Base-by-base conservation (phyloP, 2,888 invertebrate genomes). In the Scaeva pyrastri region DNA sequence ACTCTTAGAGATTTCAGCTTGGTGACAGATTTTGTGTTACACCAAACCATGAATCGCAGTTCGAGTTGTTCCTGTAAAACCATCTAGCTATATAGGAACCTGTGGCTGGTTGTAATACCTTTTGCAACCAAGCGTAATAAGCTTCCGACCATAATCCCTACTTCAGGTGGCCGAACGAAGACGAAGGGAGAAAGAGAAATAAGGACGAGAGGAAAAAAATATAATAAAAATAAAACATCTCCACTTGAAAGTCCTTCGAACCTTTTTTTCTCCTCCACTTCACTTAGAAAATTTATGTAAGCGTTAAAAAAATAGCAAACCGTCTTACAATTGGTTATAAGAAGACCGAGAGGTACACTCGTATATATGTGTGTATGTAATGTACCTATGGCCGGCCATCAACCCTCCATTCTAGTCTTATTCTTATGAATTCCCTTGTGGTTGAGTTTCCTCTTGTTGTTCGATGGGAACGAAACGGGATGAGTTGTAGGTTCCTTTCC, bases 371-470 rank as follows among this genome's bases (percentile, higher is more conserved):
- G n/a, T n/a, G n/a, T n/a, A n/a, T n/a, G n/a, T n/a, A n/a, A n/a
- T n/a, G n/a, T 26, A 64, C 45, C 45, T 26, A 60, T 41, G 41
- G n/a, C 55, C 56, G 50, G 39, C 56, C 71, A 62, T 71, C 39
- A 36, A 56, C 36, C 39, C 23, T 50, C 26, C 10, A n/a, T 21
- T 41, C 52, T 36, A 39, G 52, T 72, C 39, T 68, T 68, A 36
- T 60, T 60, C 41, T 58, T 31, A 48, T 66, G 21, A 55, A 74
- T 79, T 66, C 75, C 79, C 84, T 58, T 58, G 74, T 31, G 62
- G 74, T 84, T 58, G 1, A 36, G 26, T 31, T 31, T 31, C 31
- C 8, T 31, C 31, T 31, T 31, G 6, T 31, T 31, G 31, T 31
- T 31, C 11, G 11, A 4, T 43, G 7, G 14, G 19, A 16, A 31